These are phyloP conservation scores for Megamerina dolium DNA, from an alignment of 2,888 invertebrate genomes.

Conservation along the genomic window DNA sequence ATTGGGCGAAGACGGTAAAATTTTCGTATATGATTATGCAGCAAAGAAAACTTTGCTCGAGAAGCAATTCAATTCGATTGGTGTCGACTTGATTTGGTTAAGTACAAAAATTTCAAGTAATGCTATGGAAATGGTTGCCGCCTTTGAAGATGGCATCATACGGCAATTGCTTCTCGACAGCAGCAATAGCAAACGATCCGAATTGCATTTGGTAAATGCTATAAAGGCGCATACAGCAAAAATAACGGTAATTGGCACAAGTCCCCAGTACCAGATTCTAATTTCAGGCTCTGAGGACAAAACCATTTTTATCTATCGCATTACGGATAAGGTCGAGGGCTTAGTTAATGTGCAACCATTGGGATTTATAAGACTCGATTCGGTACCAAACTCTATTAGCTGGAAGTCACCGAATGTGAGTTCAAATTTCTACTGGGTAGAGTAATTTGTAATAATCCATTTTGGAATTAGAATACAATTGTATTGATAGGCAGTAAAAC, in stretches of 20 bases:
- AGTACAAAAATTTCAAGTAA: conserved; percentile 59
- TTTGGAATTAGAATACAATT: too few relatives aligned
- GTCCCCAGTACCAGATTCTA: conserved; percentile 54
- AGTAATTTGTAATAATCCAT: neutral
- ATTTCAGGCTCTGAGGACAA: conserved; percentile 63
- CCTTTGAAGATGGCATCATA: conserved; percentile 67
- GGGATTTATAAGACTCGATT: conserved; percentile 62
- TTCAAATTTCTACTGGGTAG: neutral
- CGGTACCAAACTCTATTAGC: conserved; percentile 58
- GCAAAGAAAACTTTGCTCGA: conserved; percentile 56
- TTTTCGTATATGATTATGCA: conserved; percentile 68
- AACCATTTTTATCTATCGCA: conserved; percentile 62
- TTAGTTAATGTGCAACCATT: conserved; percentile 55
- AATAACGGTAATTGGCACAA: conserved; percentile 59
- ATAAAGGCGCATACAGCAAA: conserved; percentile 64
- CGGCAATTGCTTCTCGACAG: conserved; percentile 51
- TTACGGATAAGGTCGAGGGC: conserved; percentile 46
- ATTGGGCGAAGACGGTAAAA: conserved; percentile 65
- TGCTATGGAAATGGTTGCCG: conserved; percentile 62
- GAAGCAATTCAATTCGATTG: conserved; percentile 55
- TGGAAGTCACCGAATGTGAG: conserved; percentile 57
- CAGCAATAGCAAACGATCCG: conserved; percentile 16
- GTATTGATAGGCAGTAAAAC: conserved; percentile 54
- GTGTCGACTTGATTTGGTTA: conserved; percentile 64
- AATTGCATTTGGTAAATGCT: conserved; percentile 47